Evolutionary conservation across 2,888 invertebrate genomes (phyloP).

Genomic region (Steinernema hermaphroditum): DNA sequence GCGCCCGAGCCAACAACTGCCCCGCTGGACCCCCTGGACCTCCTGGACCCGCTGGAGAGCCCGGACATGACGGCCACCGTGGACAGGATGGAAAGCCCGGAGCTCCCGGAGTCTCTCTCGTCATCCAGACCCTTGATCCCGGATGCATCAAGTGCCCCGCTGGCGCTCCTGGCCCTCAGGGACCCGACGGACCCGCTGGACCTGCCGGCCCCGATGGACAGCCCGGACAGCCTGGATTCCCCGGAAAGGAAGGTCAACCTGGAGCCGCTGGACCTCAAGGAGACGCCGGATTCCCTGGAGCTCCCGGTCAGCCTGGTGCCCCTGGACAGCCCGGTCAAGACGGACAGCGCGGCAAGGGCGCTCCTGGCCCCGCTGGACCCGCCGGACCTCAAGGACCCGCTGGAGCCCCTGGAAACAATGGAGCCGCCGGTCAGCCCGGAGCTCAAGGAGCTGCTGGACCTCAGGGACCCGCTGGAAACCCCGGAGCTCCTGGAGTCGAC

Average conservation of each 20-base stretch:
- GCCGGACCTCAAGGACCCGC: slow-evolving; percentile 47
- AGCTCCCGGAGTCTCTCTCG: slow-evolving; percentile 40
- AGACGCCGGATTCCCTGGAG: slow-evolving; percentile 44
- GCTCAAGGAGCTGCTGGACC: slow-evolving; percentile 46
- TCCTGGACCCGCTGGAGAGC: slow-evolving; percentile 47
- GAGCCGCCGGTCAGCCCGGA: slow-evolving; percentile 47
- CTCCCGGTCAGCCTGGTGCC: slow-evolving; percentile 42
- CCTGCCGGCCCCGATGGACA: slow-evolving; percentile 45
- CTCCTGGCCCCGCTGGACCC: slow-evolving; percentile 29
- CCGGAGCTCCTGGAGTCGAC: slow-evolving; percentile 49
- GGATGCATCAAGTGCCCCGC: slow-evolving; percentile 56
- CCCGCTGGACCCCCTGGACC: slow-evolving; percentile 54
- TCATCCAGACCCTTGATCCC: slow-evolving; percentile 40
- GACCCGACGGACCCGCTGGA: slow-evolving; percentile 53
- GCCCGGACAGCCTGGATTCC: slow-evolving; percentile 41
- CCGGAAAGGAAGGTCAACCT: slow-evolving; percentile 39
- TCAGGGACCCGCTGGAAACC: slow-evolving; percentile 46
- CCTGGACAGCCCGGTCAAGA: slow-evolving; percentile 49
- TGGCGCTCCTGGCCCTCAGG: slow-evolving; percentile 54
- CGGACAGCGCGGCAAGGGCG: slow-evolving; percentile 53
- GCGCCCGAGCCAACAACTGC: slow-evolving; percentile 50
- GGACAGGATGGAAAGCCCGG: slow-evolving; percentile 35
- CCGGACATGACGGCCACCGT: slow-evolving; percentile 53
- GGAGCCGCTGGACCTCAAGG: slow-evolving; percentile 48
- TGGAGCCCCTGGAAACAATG: slow-evolving; percentile 46